These are phyloP conservation scores for Calidris pygmaea DNA, from an alignment of 2,113 vertebrate genomes.

Conservation along the genomic window DNA sequence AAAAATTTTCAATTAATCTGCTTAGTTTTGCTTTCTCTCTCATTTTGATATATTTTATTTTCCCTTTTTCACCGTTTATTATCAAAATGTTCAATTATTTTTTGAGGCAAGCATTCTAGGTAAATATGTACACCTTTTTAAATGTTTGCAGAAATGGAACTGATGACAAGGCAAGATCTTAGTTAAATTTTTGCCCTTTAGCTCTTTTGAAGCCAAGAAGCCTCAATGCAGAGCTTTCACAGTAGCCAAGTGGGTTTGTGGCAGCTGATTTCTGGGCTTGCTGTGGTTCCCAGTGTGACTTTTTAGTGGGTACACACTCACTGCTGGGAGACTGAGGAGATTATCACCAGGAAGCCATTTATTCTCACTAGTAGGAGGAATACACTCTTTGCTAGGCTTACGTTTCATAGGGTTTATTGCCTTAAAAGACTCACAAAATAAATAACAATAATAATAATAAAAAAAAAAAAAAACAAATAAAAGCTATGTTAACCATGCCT, in stretches of 20 bases:
- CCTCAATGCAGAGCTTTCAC: background rate
- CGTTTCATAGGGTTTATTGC: background rate
- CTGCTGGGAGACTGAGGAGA: background rate
- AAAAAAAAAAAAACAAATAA: background rate
- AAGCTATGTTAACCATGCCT: background rate
- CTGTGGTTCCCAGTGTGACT: background rate
- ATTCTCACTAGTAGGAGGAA: background rate
- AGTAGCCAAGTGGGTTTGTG: background rate
- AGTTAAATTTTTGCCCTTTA: background rate
- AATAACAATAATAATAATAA: background rate
- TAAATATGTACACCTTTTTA: background rate
- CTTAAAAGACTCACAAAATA: background rate
- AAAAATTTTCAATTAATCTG: background rate
- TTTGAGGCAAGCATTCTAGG: background rate
- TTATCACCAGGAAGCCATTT: background rate
- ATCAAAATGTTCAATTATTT: background rate
- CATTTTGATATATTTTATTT: background rate
- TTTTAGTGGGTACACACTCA: background rate
- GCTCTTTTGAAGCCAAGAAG: background rate
- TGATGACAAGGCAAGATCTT: background rate
- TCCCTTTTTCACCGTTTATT: background rate
- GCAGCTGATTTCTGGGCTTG: background rate
- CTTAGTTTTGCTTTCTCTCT: background rate
- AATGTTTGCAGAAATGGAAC: background rate
- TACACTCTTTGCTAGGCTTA: background rate